These are phyloP conservation scores for Sapayoa aenigma DNA, from an alignment of 2,113 vertebrate genomes.

Conservation along the genomic window DNA sequence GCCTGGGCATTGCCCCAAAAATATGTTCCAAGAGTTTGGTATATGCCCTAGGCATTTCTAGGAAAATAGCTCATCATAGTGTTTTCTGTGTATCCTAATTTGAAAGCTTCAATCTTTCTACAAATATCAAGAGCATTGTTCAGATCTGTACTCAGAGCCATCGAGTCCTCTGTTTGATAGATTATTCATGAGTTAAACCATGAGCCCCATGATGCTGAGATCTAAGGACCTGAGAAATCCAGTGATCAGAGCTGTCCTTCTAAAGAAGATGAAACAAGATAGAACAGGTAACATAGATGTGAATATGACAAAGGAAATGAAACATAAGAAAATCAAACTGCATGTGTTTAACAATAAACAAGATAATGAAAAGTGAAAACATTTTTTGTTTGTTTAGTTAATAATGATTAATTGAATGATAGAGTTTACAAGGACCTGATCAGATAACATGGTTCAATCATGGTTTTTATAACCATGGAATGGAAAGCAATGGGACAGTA, in stretches of 20 bases:
- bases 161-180: neutral
- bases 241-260: neutral
- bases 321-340: neutral
- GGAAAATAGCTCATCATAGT: neutral
- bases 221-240: neutral
- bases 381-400: neutral
- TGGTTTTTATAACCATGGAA: neutral
- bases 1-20: neutral
- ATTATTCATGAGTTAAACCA: neutral
- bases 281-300: neutral
- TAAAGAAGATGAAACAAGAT: neutral
- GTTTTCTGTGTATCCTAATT: neutral
- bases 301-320: neutral
- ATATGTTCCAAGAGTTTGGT: neutral
- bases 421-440: neutral
- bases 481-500: neutral
- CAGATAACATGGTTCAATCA: neutral
- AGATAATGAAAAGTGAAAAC: neutral
- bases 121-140: neutral
- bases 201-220: accelerated
- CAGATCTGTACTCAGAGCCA: neutral
- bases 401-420: neutral
- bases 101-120: neutral
- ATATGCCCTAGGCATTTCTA: neutral
- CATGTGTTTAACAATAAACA: neutral